Percentiles rank a stretch among this genome's conserved stretches.
Evolutionary conservation across 2,113 vertebrate genomes (phyloP).

Genomic region (Lipophrys pholis): DNA sequence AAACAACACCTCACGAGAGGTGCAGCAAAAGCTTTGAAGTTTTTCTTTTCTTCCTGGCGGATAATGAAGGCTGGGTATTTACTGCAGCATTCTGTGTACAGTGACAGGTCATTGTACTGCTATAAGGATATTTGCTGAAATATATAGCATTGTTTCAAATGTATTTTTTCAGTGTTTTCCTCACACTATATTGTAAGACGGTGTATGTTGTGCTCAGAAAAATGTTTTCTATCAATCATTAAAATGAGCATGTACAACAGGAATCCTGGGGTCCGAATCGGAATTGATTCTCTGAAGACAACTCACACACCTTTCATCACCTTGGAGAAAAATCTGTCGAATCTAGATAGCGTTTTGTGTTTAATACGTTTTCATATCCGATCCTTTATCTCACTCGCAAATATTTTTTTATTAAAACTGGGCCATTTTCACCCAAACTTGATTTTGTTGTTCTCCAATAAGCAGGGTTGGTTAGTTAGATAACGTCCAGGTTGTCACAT

Average conservation of each 20-base stretch:
- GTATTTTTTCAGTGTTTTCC: conserved; percentile 86
- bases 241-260: conserved; percentile 91
- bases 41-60: conserved; percentile 21
- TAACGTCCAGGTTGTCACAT: too few species aligned
- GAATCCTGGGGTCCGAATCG: neutral
- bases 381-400: too few species aligned
- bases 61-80: conserved; percentile 54
- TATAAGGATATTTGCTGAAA: conserved; percentile 63
- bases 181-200: conserved; percentile 90
- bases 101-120: conserved; percentile 81
- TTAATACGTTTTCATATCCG: too few species aligned
- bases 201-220: conserved; percentile 92
- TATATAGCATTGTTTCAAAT: conserved; percentile 71
- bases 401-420: too few species aligned
- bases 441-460: too few species aligned
- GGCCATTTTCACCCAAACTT: too few species aligned
- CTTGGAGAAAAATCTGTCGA: neutral
- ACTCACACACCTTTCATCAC: too few species aligned
- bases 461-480: too few species aligned
- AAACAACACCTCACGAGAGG: conserved; percentile 26
- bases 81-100: conserved; percentile 66
- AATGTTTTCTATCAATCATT: conserved; percentile 95
- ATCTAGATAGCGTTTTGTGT: neutral
- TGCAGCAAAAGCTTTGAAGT: conserved; percentile 17
- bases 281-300: too few species aligned